A percentile compares a stretch with the other conserved stretches of the same genome.
These are phyloP conservation scores for Peromyscus aztecus DNA, from an alignment of 2,797 vertebrate genomes.

Conservation along the genomic window DNA sequence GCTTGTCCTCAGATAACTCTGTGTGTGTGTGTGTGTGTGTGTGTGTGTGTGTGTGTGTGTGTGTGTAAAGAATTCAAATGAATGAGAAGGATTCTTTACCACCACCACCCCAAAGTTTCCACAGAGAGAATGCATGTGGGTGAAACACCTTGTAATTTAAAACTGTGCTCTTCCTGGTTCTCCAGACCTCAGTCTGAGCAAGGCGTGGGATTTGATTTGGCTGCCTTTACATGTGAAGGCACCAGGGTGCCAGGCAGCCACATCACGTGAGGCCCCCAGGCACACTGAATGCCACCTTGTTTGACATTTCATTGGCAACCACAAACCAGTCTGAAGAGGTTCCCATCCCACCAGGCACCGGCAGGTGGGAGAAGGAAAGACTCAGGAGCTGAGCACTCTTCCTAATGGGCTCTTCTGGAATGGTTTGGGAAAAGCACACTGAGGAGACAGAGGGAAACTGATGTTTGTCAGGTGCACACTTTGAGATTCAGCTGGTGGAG, in stretches of 20 bases:
- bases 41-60: background rate
- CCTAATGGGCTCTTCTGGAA: constrained; percentile 69
- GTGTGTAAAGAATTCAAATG: background rate
- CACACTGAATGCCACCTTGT: constrained; percentile 72
- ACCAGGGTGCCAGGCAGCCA: constrained; percentile 14
- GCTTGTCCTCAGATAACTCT: constrained; percentile 78
- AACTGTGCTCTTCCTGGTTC: background rate
- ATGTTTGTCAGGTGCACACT: background rate
- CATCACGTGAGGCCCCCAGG: constrained; percentile 63
- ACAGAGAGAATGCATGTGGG: background rate
- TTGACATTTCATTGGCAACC: constrained; percentile 84
- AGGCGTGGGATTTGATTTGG: background rate
- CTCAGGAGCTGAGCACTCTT: constrained; percentile 81
- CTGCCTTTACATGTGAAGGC: constrained; percentile 37
- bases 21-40: constrained; percentile 10
- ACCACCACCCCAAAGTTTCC: constrained; percentile 13
- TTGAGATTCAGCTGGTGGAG: background rate
- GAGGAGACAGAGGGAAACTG: constrained; percentile 46
- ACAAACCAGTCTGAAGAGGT: constrained; percentile 61
- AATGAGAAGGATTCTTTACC: constrained; percentile 52
- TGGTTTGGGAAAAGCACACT: background rate
- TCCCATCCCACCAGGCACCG: background rate
- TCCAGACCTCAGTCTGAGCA: constrained; percentile 13
- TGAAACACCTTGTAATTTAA: constrained; percentile 63
- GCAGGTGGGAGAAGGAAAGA: constrained; percentile 74